Conservation (phyloP, 2,113 vertebrate species). For the Microtus oregoni region DNA sequence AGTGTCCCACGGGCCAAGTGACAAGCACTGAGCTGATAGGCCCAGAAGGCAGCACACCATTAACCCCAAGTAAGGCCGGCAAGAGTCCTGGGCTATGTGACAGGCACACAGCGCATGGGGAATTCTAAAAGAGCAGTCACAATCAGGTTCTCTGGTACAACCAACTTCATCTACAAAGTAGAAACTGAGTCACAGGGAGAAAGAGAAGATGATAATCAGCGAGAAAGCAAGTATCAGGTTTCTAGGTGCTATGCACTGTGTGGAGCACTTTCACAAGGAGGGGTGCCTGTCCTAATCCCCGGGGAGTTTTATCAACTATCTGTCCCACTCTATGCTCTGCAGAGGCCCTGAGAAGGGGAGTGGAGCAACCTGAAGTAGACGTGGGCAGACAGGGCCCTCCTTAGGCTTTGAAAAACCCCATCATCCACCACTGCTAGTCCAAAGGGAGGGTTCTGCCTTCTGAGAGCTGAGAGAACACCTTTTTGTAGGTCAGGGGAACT, state of each 20-base stretch:
- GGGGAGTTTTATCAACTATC: neutral
- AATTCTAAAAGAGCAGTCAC: neutral
- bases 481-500: neutral
- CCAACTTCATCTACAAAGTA: neutral
- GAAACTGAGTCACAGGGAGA: slow-evolving; percentile 18
- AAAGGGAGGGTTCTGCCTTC: neutral
- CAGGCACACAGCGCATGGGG: neutral
- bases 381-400: neutral
- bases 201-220: neutral
- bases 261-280: neutral
- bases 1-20: neutral
- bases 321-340: neutral
- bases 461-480: neutral
- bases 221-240: neutral
- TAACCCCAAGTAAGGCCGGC: neutral
- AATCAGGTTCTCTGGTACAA: neutral
- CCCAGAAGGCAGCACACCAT: slow-evolving; percentile 4
- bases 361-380: neutral
- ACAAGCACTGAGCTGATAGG: neutral
- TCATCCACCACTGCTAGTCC: neutral
- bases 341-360: neutral
- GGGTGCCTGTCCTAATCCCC: neutral
- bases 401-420: too few species aligned
- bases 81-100: neutral
- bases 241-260: neutral